phyloP scores from a whole-genome alignment of 2,797 vertebrate genomes.

The Gymnothorax javanicus region DNA sequence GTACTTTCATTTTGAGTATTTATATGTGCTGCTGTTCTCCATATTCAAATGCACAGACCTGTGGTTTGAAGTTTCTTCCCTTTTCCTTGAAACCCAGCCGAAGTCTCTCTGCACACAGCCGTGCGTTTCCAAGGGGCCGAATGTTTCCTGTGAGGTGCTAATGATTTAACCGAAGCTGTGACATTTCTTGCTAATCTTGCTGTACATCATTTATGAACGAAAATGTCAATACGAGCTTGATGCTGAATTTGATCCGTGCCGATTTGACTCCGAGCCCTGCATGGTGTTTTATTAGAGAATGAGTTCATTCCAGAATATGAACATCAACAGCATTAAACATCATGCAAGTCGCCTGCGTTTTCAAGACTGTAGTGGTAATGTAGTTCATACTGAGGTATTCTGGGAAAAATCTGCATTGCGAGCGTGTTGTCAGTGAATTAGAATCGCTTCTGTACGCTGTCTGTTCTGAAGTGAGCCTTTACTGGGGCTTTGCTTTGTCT shows the following conservation, averaged over 20 bases:
- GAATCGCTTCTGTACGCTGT: background rate
- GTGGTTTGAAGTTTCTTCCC: background rate
- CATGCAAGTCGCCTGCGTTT: background rate
- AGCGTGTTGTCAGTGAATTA: background rate
- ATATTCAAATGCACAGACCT: background rate
- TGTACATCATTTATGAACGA: constrained; percentile 30
- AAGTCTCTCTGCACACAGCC: background rate
- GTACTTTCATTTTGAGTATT: no score
- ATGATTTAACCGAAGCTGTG: constrained; percentile 11
- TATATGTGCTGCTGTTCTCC: no score
- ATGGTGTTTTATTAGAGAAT: background rate
- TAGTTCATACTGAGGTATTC: background rate
- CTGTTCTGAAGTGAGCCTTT: background rate
- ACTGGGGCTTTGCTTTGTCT: background rate
- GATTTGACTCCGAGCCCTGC: constrained; percentile 11
- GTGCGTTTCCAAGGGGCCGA: background rate
- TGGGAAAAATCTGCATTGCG: background rate
- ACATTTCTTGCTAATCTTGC: constrained; percentile 33
- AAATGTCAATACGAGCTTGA: background rate
- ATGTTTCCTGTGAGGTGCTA: background rate
- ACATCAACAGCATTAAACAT: background rate
- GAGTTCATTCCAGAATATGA: background rate
- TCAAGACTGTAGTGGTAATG: background rate
- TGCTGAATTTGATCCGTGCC: constrained; percentile 4
- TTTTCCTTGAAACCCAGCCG: background rate